These are phyloP conservation scores for Erpornis zantholeuca DNA, from an alignment of 2,113 vertebrate genomes.

Conservation along the genomic window DNA sequence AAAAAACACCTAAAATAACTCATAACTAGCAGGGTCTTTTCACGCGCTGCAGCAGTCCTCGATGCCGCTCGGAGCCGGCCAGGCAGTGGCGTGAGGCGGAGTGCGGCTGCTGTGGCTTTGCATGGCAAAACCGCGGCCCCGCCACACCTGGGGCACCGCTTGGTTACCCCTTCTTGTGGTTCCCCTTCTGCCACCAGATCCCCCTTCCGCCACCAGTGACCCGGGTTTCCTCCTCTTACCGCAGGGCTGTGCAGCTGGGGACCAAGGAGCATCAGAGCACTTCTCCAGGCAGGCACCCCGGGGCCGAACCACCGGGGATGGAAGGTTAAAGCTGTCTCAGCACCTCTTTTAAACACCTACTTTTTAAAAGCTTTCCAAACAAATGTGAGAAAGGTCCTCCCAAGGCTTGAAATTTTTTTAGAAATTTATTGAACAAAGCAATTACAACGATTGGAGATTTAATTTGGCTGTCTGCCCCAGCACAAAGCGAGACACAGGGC, in stretches of 20 bases:
- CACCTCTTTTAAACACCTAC: accelerated
- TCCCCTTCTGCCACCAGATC: background rate
- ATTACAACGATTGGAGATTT: no score
- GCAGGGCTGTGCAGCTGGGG: background rate
- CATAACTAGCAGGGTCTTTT: accelerated
- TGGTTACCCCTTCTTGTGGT: no score
- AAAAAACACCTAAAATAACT: background rate
- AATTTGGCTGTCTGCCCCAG: no score
- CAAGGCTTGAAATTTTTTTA: no score
- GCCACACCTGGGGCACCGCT: background rate
- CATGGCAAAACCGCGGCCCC: background rate
- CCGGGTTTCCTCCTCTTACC: accelerated
- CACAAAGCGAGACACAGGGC: no score
- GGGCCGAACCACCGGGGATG: accelerated
- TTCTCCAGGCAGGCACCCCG: accelerated
- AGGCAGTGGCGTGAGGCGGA: background rate
- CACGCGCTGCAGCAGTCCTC: background rate
- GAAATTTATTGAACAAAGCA: no score
- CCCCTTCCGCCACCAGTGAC: background rate
- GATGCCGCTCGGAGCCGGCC: accelerated
- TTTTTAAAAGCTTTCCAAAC: background rate
- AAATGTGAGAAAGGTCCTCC: background rate
- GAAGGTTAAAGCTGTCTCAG: no score
- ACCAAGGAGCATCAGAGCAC: accelerated
- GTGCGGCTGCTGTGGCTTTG: background rate